Evolutionary conservation across 2,888 invertebrate genomes (phyloP), one percentile per base, ranked within the genome.

Genomic region (Habroteleia sp.): DNA sequence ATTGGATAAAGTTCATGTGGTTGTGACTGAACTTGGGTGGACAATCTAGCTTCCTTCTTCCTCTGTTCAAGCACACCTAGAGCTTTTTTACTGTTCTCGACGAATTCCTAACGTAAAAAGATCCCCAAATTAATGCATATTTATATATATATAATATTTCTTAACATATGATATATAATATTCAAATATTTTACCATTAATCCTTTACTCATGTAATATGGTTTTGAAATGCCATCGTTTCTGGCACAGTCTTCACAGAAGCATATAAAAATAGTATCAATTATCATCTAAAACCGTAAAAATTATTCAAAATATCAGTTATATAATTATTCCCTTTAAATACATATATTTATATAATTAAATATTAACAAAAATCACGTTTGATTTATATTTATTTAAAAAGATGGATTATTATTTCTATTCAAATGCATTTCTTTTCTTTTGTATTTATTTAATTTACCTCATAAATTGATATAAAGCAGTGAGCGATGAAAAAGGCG

Each of bases 381-480:
- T n/a, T n/a, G n/a, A n/a, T n/a, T n/a, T n/a, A n/a, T n/a, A n/a
- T n/a, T n/a, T n/a, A n/a, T n/a, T n/a, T n/a, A n/a, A n/a, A n/a
- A n/a, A n/a, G n/a, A n/a, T n/a, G n/a, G n/a, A n/a, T n/a, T n/a
- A n/a, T n/a, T n/a, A n/a, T n/a, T n/a, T n/a, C n/a, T n/a, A n/a
- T n/a, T n/a, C n/a, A n/a, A 23, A 48, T 27, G 20, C 20, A 20
- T 20, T 20, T 20, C 20, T 20, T 2, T 20, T 3, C 20, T 3
- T 20, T 20, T 20, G 4, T 20, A 20, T 4, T 20, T 20, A 25
- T 31, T 23, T 6, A 35, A n/a, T 2, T 33, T 35, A 93, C 94
- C 91, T 94, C 94, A 83, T 93, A 94, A 13, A 94, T 91, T 3
- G 93, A 92, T 73, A 94, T 90, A 83, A 94, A 94, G 81, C 93